Evolutionary conservation across 2,888 invertebrate species (phyloP), one percentile per base, ranked within the genome.

Genomic region (Chromoteleia sp.): DNA sequence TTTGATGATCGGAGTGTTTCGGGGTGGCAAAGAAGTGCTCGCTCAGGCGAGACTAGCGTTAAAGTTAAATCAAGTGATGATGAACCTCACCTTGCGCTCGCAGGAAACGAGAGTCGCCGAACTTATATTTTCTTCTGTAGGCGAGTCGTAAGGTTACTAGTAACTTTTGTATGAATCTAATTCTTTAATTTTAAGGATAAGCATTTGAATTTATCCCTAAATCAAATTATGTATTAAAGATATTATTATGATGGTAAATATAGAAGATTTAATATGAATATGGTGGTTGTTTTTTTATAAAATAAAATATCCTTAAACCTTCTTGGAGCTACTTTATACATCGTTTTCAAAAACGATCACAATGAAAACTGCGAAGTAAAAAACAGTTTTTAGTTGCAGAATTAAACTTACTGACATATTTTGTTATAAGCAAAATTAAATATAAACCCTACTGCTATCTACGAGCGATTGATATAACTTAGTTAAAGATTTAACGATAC

Each of bases 31-130:
- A 65, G 98, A 98, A 75, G 95, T 98, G 29, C 92, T 99, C 67
- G 97, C 98, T 0, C 93, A 96, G 79, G 96, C 98, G 1, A 97
- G 98, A 91, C 91, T 98, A 78, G 96, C 95, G 0, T 93, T 97
- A n/a, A 94, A 95, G 0, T 94, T 94, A 36, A 94, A 93, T 29
- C 96, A 96, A n/a, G 97, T 99, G 0, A 98, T 98, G 1, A 98
- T 99, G 97, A 97, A 98, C 90, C 93, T 99, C 65, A 96, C 97
- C 0, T 97, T 98, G 0, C 93, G 98, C 48, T 97, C 98, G 17
- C 96, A 96, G 10, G 95, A 97, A 91, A 95, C 96, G 59, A 95
- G 96, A 84, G 95, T 98, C 0, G 97, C 97, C 0, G 97, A 98
- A 89, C 93, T 99, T 8, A 95, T 99, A 65, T 94, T 97, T 61